Evolutionary conservation across 53 echinoderm and acorn worm genomes (phyloP).

Genomic region (Astropecten irregularis): DNA sequence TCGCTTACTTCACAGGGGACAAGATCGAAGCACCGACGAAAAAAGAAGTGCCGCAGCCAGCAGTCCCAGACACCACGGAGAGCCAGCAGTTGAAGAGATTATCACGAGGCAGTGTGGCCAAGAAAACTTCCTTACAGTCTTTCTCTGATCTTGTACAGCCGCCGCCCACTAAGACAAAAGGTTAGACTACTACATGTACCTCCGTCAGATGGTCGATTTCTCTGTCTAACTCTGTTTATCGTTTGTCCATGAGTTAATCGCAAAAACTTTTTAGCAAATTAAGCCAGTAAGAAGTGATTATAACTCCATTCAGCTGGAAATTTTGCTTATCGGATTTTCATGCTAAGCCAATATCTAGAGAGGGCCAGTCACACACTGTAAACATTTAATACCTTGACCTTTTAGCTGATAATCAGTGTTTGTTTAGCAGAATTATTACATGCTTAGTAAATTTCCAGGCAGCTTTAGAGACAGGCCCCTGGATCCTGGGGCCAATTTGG

Average conservation of each 20-base stretch:
- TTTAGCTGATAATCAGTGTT: too few species aligned
- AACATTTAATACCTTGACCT: too few species aligned
- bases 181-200: background rate
- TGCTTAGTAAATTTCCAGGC: too few species aligned
- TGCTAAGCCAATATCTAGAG: too few species aligned
- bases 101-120: conserved; percentile 73
- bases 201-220: background rate
- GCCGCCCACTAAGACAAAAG: conserved; percentile 45
- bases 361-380: too few species aligned
- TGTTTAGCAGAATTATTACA: too few species aligned
- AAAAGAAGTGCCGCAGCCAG: conserved; percentile 29
- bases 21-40: conserved; percentile 30
- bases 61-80: conserved; percentile 2
- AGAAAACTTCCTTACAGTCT: conserved; percentile 87
- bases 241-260: background rate
- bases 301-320: too few species aligned
- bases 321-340: too few species aligned
- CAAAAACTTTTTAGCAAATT: background rate
- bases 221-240: background rate
- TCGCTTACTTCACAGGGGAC: conserved; percentile 31
- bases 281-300: too few species aligned
- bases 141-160: conserved; percentile 81
- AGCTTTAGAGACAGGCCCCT: too few species aligned
- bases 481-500: too few species aligned
- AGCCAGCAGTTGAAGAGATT: conserved; percentile 54